Percentiles rank a stretch among this genome's conserved stretches.
phyloP scores from a whole-genome alignment of 2,888 invertebrate species.

The Aspidiotus destructor region DNA sequence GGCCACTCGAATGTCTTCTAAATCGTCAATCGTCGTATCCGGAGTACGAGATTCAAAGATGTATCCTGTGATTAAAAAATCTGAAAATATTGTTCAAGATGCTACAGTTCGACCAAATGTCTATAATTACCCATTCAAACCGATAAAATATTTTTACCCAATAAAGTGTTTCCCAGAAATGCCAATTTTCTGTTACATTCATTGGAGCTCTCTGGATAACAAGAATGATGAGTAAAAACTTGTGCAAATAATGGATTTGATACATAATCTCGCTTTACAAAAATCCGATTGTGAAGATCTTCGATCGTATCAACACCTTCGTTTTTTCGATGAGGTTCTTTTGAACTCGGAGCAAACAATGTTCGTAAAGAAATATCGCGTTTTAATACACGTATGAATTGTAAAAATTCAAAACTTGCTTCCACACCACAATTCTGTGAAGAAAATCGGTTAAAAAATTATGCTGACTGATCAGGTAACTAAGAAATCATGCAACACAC shows the following conservation, averaged over 20 bases:
- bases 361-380: no score
- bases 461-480: background rate
- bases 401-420: conserved; percentile 50
- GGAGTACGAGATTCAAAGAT: conserved; percentile 64
- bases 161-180: conserved; percentile 81
- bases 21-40: conserved; percentile 64
- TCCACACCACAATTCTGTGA: conserved; percentile 47
- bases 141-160: conserved; percentile 45
- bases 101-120: background rate
- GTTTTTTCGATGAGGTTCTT: no score
- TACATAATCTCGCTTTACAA: conserved; percentile 54
- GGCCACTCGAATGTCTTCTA: conserved; percentile 89
- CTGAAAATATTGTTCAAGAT: conserved; percentile 41
- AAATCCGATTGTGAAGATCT: no score
- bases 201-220: conserved; percentile 55
- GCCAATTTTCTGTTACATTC: conserved; percentile 84
- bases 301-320: no score
- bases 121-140: background rate
- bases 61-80: conserved; percentile 78
- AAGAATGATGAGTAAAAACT: conserved; percentile 89
- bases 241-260: conserved; percentile 73
- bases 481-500: no score
- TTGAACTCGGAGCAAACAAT: no score
- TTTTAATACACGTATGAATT: conserved; percentile 45
- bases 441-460: conserved; percentile 18